phyloP scores from a whole-genome alignment of 2,888 invertebrate species.

The Zygothrica quintamaculata region DNA sequence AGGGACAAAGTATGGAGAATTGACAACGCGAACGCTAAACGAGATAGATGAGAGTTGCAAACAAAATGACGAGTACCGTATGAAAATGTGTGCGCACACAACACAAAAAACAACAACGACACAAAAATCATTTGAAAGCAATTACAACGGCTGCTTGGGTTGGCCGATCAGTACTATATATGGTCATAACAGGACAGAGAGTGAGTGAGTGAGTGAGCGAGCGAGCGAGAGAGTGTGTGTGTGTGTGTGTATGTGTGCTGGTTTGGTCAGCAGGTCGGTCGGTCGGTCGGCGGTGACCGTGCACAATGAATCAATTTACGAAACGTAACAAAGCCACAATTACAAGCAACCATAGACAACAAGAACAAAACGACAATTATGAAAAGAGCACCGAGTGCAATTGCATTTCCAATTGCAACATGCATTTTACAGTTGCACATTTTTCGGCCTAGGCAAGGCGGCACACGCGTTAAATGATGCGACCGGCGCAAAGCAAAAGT shows the following conservation, averaged over 20 bases:
- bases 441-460: conserved; percentile 30
- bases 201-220: too few relatives aligned
- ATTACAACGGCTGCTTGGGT: conserved; percentile 58
- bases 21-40: too few relatives aligned
- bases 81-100: conserved; percentile 77
- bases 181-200: neutral
- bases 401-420: conserved; percentile 66
- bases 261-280: conserved; percentile 15
- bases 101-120: conserved; percentile 30
- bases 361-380: conserved; percentile 78
- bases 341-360: conserved; percentile 62
- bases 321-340: conserved; percentile 79
- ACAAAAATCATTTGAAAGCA: conserved; percentile 79
- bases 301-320: conserved; percentile 79
- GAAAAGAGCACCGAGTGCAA: conserved; percentile 78
- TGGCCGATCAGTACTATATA: neutral
- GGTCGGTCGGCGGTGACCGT: conserved; percentile 49
- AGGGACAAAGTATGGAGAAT: too few relatives aligned
- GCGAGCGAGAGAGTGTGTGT: too few relatives aligned
- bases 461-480: conserved; percentile 68
- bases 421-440: conserved; percentile 34
- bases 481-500: conserved; percentile 18
- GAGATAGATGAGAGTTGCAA: conserved; percentile 35
- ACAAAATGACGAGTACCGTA: conserved; percentile 66
- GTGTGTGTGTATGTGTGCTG: too few relatives aligned